Evolutionary conservation across 2,888 invertebrate genomes (phyloP), one percentile per base, ranked within the genome.

Genomic region (Amiota communis): DNA sequence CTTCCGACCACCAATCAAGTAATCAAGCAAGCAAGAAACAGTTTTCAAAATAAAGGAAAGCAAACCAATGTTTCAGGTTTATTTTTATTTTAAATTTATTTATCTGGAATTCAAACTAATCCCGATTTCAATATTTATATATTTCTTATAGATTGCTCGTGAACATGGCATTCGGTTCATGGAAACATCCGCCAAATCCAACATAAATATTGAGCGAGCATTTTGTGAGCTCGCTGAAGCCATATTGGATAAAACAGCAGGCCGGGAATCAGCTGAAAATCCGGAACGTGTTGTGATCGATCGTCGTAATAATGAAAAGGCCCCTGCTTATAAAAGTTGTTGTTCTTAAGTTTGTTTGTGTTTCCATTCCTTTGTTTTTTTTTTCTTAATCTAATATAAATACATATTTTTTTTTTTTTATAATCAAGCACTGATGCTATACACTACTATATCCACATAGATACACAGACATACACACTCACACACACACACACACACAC

Each of bases 181-280:
- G 95, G 98, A 98, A 92, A 98, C 98, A 74, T 98, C 98, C 78
- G 98, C 98, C 77, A 98, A 98, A 92, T 95, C 97, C 73, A 97
- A 98, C 91, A 96, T 97, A 87, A 98, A 98, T 91, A 98, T 98
- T 87, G 98, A 98, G 89, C 94, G 94, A 88, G 98, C 98, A 75
- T 98, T 98, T 92, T 95, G 95, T 87, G 96, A 98, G 91, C 91
- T 98, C 89, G 96, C 98, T 71, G 96, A 97, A 92, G 96, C 97
- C 86, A 97, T 98, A 90, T 92, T 98, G 86, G 96, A 97, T 91
- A 98, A 98, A 92, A 95, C 95, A 77, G 93, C 96, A 74, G 94
- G 94, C 15, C 93, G 94, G 75, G 96, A 96, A 89, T 94, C 94
- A 79, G 93, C 94, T 53, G 96, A 96, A 89, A 93, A 93, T 81